A percentile compares a stretch with the other conserved stretches of the same genome.
Conservation (phyloP, 2,113 vertebrate genomes). For the Nothoprocta perdicaria region DNA sequence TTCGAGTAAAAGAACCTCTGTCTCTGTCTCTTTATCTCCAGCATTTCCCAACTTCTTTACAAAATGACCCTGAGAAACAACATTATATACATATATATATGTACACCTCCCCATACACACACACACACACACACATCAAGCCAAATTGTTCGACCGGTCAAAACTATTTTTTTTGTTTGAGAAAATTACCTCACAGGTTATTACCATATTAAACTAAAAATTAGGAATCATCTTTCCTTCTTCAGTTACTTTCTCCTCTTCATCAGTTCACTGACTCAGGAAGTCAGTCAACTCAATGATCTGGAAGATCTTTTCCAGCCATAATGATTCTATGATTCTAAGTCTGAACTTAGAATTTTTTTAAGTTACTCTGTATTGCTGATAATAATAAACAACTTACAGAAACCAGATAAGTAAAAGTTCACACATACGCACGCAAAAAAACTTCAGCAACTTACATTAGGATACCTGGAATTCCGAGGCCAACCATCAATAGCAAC, state of each 20-base stretch:
- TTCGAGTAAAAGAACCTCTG: slow-evolving; percentile 93
- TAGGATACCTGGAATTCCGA: slow-evolving; percentile 95
- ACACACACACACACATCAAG: neutral
- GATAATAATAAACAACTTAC: neutral
- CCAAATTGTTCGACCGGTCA: neutral
- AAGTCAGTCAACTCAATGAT: neutral
- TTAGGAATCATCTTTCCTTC: neutral
- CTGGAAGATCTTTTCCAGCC: too few relatives aligned
- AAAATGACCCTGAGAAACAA: slow-evolving; percentile 90
- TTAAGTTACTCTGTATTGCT: neutral
- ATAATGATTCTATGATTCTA: too few relatives aligned
- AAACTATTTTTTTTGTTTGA: neutral
- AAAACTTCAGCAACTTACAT: slow-evolving; percentile 79
- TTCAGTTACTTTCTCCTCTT: neutral
- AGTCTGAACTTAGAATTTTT: neutral
- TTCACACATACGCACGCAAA: neutral
- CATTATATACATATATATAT: neutral
- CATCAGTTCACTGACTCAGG: neutral
- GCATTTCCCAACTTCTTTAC: slow-evolving; percentile 90
- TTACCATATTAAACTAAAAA: neutral
- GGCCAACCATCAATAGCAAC: slow-evolving; percentile 97
- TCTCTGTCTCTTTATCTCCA: slow-evolving; percentile 94
- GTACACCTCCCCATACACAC: too few relatives aligned
- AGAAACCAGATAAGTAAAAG: neutral
- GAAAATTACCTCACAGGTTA: neutral